Conservation (phyloP, 2,888 invertebrate genomes). For the Leptinotarsa haldemani region DNA sequence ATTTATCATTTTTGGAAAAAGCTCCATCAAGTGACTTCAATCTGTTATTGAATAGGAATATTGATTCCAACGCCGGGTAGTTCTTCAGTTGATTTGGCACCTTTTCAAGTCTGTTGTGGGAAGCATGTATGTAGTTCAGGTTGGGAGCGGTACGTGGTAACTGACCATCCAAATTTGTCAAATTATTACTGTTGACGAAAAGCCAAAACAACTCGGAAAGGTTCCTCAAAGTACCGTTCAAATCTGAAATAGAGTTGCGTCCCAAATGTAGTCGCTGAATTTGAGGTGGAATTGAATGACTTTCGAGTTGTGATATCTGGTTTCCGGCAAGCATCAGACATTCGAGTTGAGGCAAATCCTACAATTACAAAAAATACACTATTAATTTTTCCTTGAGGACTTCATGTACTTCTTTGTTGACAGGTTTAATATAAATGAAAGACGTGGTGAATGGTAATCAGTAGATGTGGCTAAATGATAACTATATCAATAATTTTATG, state of each 20-base stretch:
- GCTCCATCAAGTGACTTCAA: slow-evolving; percentile 79
- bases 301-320: slow-evolving; percentile 78
- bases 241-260: slow-evolving; percentile 76
- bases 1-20: slow-evolving; percentile 74
- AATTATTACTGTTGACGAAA: slow-evolving; percentile 81
- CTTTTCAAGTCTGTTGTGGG: slow-evolving; percentile 77
- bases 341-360: slow-evolving; percentile 74
- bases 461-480: too few species aligned
- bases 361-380: slow-evolving; percentile 48
- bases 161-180: slow-evolving; percentile 80
- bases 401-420: neutral
- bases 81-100: slow-evolving; percentile 79
- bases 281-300: slow-evolving; percentile 76
- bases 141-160: slow-evolving; percentile 77
- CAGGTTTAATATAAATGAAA: too few species aligned
- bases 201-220: slow-evolving; percentile 81
- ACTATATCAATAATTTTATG: too few species aligned
- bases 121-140: slow-evolving; percentile 78
- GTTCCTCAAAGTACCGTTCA: slow-evolving; percentile 83
- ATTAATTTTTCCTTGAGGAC: neutral
- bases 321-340: slow-evolving; percentile 82
- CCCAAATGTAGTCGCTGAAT: slow-evolving; percentile 80
- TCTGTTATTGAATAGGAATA: slow-evolving; percentile 80
- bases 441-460: too few species aligned
- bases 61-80: slow-evolving; percentile 75